Percentiles rank a stretch among this genome's conserved stretches.
Conservation (phyloP, 2,888 invertebrate species). For the Prionchulus punctatus region DNA sequence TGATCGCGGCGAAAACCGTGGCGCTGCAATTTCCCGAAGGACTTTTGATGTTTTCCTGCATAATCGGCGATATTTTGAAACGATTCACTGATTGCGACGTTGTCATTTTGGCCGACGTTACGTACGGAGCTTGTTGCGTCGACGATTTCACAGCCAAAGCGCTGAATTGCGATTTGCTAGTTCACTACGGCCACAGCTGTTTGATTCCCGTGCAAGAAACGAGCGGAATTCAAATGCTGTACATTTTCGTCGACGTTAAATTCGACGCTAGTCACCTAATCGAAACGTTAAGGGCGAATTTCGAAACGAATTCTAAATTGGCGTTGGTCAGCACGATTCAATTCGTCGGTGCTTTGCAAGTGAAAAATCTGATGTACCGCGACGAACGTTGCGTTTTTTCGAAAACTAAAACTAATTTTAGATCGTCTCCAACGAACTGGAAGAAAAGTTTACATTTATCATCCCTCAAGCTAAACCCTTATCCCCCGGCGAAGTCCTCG, state of each 20-base stretch:
- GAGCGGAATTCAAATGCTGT: slow-evolving; percentile 66
- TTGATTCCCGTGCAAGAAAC: slow-evolving; percentile 36
- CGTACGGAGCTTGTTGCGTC: slow-evolving; percentile 96
- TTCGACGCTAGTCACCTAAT: slow-evolving; percentile 83
- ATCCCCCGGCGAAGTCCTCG: slow-evolving; percentile 91
- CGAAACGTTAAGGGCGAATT: slow-evolving; percentile 56
- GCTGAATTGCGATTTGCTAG: slow-evolving; percentile 42
- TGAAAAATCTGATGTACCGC: slow-evolving; percentile 49
- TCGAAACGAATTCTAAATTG: slow-evolving; percentile 40
- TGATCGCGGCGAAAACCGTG: neutral
- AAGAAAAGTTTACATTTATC: neutral
- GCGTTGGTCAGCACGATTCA: slow-evolving; percentile 92
- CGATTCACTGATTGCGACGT: slow-evolving; percentile 46
- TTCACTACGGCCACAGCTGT: slow-evolving; percentile 97
- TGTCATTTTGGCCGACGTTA: slow-evolving; percentile 95
- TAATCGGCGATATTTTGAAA: slow-evolving; percentile 79
- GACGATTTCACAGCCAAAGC: slow-evolving; percentile 87
- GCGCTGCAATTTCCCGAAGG: slow-evolving; percentile 76
- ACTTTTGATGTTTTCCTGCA: slow-evolving; percentile 72
- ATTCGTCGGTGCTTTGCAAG: slow-evolving; percentile 81
- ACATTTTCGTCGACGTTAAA: slow-evolving; percentile 95
- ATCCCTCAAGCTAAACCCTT: slow-evolving; percentile 78
- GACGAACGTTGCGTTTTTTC: neutral
- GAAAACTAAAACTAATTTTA: neutral
- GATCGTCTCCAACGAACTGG: neutral